Evolutionary conservation across 1,140 invertebrate genomes (phyloP), one percentile per base, ranked within the genome.

Genomic region (Globodera rostochiensis): DNA sequence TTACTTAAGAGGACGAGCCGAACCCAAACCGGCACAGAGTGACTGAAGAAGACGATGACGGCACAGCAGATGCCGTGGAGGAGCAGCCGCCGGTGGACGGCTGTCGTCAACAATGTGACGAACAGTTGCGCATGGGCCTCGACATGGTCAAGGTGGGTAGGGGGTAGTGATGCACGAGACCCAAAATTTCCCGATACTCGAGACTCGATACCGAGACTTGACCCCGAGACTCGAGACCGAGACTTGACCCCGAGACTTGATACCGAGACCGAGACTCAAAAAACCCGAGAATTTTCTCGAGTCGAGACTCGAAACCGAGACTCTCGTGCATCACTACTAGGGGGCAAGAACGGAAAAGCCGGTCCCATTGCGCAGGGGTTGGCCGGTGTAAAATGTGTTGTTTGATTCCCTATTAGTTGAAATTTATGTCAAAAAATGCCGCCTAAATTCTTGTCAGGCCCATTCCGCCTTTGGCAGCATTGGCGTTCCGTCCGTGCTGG

Each of bases 391-490:
- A 25, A 25, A 25, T 25, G 25, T 25, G 25, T 25, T 25, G 25
- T 25, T 25, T n/a, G 13, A 1, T 67, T 3, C 36, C n/a, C n/a
- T 2, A 73, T n/a, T 57, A 57, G 45, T 2, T 75, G 46, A 75
- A 13, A 19, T 3, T 77, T 13, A 0, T 0, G 4, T 3, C 1
- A 77, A 19, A 77, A 5, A 53, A 49, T 53, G 4, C 50, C 50
- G 0, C 4, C 57, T 19, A 64, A 25, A 4, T 47, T 50, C 19
- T 25, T 79, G 83, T 77, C 70, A 88, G 88, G 89, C 88, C 15
- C 88, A 88, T 74, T 87, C 87, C 50, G 82, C 88, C n/a, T 89
- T 89, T 70, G 88, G 88, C 76, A 88, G 85, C 53, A 84, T 89
- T 49, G 88, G 89, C 47, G 87, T 90, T 0, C 88, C 88, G 25